Base-by-base conservation (phyloP, 2,797 vertebrate species). In the Acrossocheilus fasciatus region DNA sequence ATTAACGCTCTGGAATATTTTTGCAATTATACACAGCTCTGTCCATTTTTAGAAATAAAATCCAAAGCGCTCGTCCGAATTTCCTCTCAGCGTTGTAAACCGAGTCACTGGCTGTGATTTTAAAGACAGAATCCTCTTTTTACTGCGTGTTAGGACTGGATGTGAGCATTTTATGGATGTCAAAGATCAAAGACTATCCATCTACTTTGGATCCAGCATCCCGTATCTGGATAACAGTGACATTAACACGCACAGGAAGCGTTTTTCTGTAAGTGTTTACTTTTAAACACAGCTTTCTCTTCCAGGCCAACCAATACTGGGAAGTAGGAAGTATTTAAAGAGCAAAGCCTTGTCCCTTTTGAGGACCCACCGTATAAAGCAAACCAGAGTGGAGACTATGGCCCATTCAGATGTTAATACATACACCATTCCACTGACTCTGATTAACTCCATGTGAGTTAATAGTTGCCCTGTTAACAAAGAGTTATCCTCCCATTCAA, bases 391-490 rank as follows among this genome's bases (percentile, higher is more conserved):
- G 93, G 92, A 94, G 96, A 95, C 95, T 93, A 91, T 93, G 90
- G 94, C 92, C 93, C 92, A 98, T 99, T 99, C 97, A 98, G 96
- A 99, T 99, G 98, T 96, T 97, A 99, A 99, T 99, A 81, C 20
- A 26, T 84, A 91, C 89, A 92, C 96, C 96, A 96, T 97, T 95
- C 95, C 95, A 95, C 95, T 96, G 97, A 98, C 97, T 98, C 97
- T 96, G 97, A 98, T 98, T 97, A 98, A 99, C 97, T 99, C 97
- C 96, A 96, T 95, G 95, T 93, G 96, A 99, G 98, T 99, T 98
- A 97, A 98, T 99, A 96, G 97, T 97, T 98, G 97, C 95, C 95
- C 96, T 95, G 94, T 95, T 96, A 95, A 95, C 94, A 95, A 96
- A 97, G 98, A 97, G 97, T 96, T 96, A 97, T 96, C 96, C 94